Percentiles rank a stretch among this genome's conserved stretches.
Evolutionary conservation across 2,797 vertebrate species (phyloP).

Genomic region (Acridotheres tristis): DNA sequence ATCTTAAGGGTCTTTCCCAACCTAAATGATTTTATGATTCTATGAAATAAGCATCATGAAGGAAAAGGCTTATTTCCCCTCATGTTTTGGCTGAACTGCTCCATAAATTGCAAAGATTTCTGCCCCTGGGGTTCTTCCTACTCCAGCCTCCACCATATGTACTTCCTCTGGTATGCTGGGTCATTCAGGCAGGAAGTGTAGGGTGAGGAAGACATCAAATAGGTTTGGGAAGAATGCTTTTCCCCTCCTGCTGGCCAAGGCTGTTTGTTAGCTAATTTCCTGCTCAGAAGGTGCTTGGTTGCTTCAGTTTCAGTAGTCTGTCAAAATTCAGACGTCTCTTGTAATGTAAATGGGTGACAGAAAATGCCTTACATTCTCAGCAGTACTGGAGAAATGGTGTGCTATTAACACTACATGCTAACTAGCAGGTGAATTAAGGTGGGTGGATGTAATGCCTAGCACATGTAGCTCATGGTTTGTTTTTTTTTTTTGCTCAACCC

Average conservation of each 20-base stretch:
- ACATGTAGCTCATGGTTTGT: neutral
- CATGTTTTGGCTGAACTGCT: neutral
- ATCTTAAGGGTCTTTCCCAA: neutral
- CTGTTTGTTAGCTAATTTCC: constrained; percentile 42
- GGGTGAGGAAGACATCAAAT: constrained; percentile 11
- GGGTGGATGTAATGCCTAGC: neutral
- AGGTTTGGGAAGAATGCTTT: constrained; percentile 4
- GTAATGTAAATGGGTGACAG: neutral
- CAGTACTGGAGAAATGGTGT: neutral
- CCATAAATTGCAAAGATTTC: neutral
- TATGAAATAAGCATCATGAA: neutral
- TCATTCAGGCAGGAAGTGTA: constrained; percentile 54
- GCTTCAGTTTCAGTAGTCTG: neutral
- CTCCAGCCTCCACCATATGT: neutral
- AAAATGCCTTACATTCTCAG: neutral
- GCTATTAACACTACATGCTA: neutral
- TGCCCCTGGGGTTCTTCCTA: neutral
- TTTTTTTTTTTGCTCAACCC: neutral
- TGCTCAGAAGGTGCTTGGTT: neutral
- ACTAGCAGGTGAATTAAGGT: neutral
- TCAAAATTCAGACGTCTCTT: neutral
- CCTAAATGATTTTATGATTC: neutral
- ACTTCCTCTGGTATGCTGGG: constrained; percentile 10
- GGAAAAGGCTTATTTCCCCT: neutral
- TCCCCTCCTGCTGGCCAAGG: neutral